A percentile compares a stretch with the other conserved stretches of the same genome.
These are phyloP conservation scores for Oenanthe oenanthe DNA, from an alignment of 2,113 vertebrate genomes.

Conservation along the genomic window DNA sequence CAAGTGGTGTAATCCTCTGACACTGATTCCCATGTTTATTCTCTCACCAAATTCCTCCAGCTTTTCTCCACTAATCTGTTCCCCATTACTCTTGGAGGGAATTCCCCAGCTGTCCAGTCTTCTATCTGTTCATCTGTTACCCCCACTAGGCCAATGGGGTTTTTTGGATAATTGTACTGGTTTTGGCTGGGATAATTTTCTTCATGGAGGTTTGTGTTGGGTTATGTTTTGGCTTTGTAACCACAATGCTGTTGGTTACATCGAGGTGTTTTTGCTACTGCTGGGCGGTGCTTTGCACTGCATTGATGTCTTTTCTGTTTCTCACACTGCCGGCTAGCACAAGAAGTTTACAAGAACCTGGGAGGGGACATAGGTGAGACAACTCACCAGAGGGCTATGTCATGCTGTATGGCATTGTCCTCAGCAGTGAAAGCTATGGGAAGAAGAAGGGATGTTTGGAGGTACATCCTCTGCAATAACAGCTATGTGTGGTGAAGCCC, in stretches of 20 bases:
- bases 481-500: neutral
- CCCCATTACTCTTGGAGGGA: neutral
- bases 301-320: neutral
- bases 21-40: neutral
- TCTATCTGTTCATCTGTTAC: neutral
- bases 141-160: accelerated
- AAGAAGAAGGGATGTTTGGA: neutral
- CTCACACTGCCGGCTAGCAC: neutral
- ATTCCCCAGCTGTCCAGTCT: neutral
- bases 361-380: neutral
- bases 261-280: neutral
- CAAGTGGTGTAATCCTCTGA: neutral
- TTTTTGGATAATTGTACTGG: neutral
- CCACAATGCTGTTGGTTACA: neutral
- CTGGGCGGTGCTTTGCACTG: neutral
- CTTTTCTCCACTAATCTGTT: neutral
- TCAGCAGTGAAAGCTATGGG: neutral
- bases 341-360: neutral
- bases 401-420: neutral
- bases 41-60: neutral
- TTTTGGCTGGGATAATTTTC: neutral
- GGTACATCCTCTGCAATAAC: neutral
- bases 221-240: neutral
- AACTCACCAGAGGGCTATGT: neutral
- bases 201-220: neutral